A percentile compares a stretch with the other conserved stretches of the same genome.
Evolutionary conservation across 2,888 invertebrate genomes (phyloP).

Genomic region (Tanypteryx hageni): DNA sequence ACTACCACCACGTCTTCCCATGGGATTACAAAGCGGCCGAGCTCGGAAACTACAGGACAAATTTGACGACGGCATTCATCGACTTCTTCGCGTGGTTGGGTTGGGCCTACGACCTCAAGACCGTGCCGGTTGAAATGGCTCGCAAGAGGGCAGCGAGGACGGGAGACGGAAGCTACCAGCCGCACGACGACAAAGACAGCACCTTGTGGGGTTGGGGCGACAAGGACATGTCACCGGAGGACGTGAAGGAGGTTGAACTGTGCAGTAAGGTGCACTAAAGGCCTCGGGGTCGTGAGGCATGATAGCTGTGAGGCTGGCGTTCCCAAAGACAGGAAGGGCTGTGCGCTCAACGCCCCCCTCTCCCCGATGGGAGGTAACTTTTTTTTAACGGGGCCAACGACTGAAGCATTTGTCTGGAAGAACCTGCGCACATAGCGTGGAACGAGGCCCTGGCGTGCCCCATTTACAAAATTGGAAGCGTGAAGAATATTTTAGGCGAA

Average conservation of each 20-base stretch:
- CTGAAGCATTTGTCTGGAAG: neutral
- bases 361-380: neutral
- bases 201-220: slow-evolving; percentile 92
- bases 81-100: slow-evolving; percentile 84
- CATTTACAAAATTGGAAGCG: neutral
- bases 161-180: slow-evolving; percentile 83
- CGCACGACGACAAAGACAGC: slow-evolving; percentile 73
- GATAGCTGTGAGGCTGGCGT: slow-evolving; percentile 22
- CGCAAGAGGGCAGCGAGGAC: slow-evolving; percentile 83
- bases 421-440: neutral
- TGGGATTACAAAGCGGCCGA: slow-evolving; percentile 84
- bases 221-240: slow-evolving; percentile 84
- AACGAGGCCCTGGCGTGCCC: neutral
- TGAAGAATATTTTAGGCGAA: neutral
- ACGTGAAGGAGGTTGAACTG: slow-evolving; percentile 72
- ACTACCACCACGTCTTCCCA: slow-evolving; percentile 95
- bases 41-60: slow-evolving; percentile 65
- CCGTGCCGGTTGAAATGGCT: slow-evolving; percentile 83
- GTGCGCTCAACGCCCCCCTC: neutral
- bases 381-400: slow-evolving; percentile 9
- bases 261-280: slow-evolving; percentile 13
- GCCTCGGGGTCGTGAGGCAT: neutral
- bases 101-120: slow-evolving; percentile 90
- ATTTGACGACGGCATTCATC: slow-evolving; percentile 80
- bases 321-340: slow-evolving; percentile 42